These are phyloP conservation scores for Brachionus sp. DNA, from an alignment of 1,140 invertebrate genomes.

Conservation along the genomic window DNA sequence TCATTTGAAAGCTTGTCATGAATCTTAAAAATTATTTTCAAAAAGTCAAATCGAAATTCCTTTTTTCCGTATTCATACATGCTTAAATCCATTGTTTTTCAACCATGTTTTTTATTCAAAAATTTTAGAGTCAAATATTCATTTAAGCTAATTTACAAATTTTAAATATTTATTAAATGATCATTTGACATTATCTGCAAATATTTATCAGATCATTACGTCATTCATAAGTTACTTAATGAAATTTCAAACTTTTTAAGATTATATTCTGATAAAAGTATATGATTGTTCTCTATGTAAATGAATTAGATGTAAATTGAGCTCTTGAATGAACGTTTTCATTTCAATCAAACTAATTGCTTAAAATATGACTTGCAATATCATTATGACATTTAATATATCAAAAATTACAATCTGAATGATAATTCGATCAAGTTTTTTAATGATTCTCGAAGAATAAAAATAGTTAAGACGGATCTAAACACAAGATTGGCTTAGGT, in stretches of 20 bases:
- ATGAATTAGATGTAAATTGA: not conserved
- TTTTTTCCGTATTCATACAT: not conserved
- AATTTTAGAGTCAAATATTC: not conserved
- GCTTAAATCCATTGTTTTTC: not conserved
- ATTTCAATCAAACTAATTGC: not conserved
- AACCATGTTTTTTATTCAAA: not conserved
- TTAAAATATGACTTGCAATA: not conserved
- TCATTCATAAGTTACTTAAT: not conserved
- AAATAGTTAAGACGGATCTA: no score
- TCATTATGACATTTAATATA: not conserved
- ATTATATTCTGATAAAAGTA: not conserved
- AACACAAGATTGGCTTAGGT: no score
- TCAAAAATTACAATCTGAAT: not conserved
- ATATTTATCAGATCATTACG: not conserved
- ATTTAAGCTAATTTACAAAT: not conserved
- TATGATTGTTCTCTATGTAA: not conserved
- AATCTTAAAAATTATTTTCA: no score
- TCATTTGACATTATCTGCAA: not conserved
- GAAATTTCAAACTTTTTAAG: not conserved
- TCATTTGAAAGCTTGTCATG: no score
- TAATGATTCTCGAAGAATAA: no score
- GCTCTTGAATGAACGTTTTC: not conserved
- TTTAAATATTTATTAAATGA: not conserved
- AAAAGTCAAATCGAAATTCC: no score
- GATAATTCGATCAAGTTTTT: not conserved